Base-by-base conservation (phyloP, 2,888 invertebrate genomes). In the Dynastes grantii region DNA sequence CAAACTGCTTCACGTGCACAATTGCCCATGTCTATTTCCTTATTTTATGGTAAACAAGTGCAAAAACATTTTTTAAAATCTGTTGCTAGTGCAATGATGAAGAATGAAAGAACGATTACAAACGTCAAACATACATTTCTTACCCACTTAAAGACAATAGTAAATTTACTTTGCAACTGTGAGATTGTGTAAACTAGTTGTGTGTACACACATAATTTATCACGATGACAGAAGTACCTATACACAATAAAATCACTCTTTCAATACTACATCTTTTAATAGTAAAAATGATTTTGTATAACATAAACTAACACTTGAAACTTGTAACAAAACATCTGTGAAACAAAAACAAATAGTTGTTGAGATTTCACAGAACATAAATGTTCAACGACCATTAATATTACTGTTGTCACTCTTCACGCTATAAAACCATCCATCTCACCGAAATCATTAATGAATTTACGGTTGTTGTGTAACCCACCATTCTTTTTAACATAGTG, bases 361-460 rank as follows among this genome's bases (percentile, higher is more conserved):
- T 37, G 45, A 58, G 37, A 58, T 58, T 58, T 73, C 58, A 58
- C 22, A 27, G 58, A 73, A 73, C 45, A 58, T 73, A 73, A 55
- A 55, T 58, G 40, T 58, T 58, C 51, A 40, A 37, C n/a, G 49
- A 53, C 58, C 73, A 73, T 73, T 73, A 73, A 73, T 73, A 73
- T 58, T 40, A 40, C 58, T 58, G 58, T 73, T 73, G 73, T 73
- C 73, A 73, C 73, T 58, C 37, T 32, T 58, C 51, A 58, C 37
- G 55, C 51, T 58, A 58, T 73, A 73, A 37, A 55, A 58, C 58
- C 73, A 73, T 73, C 58, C 73, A 58, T 73, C 73, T 73, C 58
- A 55, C 58, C 29, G n/a, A 58, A 73, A 73, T 37, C 58, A 58
- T 73, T 73, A 73, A 73, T 58, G 58, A 73, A 73, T 73, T 40